Conservation (phyloP, 2,888 invertebrate genomes). For the Nomada goodeniana region DNA sequence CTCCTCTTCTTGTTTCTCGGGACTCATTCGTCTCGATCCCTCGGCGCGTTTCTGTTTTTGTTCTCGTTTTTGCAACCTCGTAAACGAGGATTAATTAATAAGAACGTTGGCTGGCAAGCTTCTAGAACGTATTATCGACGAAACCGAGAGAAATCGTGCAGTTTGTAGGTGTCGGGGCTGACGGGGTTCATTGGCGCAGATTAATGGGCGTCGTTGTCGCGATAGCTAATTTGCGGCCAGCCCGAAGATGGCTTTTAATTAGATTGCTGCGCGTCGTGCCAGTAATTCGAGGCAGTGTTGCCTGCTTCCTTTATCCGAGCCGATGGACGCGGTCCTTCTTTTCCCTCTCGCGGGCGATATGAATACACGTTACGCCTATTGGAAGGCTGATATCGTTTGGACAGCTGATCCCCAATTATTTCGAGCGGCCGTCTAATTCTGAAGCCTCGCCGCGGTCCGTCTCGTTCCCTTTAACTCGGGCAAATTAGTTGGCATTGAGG, state of each 20-base stretch:
- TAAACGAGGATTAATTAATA: slow-evolving; percentile 5
- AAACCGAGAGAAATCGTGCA: slow-evolving; percentile 20
- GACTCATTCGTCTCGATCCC: background rate
- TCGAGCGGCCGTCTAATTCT: slow-evolving; percentile 41
- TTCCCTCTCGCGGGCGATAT: background rate
- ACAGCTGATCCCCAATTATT: slow-evolving; percentile 24
- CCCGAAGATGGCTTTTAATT: slow-evolving; percentile 36
- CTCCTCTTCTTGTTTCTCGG: background rate
- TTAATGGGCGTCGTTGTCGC: slow-evolving; percentile 56
- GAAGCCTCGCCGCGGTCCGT: slow-evolving; percentile 36
- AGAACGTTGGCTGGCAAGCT: background rate
- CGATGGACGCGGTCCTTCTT: background rate
- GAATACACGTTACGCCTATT: too few species aligned
- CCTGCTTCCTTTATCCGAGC: background rate
- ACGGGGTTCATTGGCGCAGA: slow-evolving; percentile 51
- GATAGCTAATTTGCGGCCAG: slow-evolving; percentile 45
- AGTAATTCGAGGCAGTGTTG: slow-evolving; percentile 25
- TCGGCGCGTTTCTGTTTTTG: background rate
- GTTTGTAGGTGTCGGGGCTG: slow-evolving; percentile 47
- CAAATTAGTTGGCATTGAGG: slow-evolving; percentile 53
- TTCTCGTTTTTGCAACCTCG: too few species aligned
- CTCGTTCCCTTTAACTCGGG: slow-evolving; percentile 52
- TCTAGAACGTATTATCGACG: background rate
- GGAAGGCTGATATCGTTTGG: slow-evolving; percentile 6
- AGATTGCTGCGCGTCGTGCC: slow-evolving; percentile 37